These are phyloP conservation scores for Caenorhabditis sp. DNA, from an alignment of 2,888 invertebrate genomes.

Conservation along the genomic window DNA sequence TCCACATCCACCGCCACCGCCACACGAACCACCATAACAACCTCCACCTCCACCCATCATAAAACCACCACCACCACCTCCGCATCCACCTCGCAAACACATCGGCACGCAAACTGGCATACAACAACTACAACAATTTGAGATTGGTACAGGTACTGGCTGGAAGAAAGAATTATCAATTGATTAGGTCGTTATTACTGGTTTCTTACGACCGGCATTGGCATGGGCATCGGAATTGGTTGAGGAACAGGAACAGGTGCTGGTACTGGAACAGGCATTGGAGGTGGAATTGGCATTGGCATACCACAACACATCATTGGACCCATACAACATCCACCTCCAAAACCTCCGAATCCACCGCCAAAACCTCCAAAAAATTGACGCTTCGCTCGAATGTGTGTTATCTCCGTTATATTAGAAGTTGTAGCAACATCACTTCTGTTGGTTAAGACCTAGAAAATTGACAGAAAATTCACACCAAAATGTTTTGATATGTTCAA, in stretches of 20 bases:
- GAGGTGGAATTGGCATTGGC: slow-evolving; percentile 31
- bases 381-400: slow-evolving; percentile 44
- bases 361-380: slow-evolving; percentile 28
- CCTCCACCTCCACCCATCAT: slow-evolving; percentile 24
- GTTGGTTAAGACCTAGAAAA: slow-evolving; percentile 5
- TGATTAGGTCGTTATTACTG: too few relatives aligned
- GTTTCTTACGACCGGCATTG: slow-evolving; percentile 24
- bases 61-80: slow-evolving; percentile 12
- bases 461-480: too few relatives aligned
- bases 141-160: slow-evolving; percentile 42
- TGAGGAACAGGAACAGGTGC: slow-evolving; percentile 39
- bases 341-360: slow-evolving; percentile 28
- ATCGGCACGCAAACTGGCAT: slow-evolving; percentile 60
- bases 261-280: slow-evolving; percentile 42
- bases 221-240: slow-evolving; percentile 35
- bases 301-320: slow-evolving; percentile 47
- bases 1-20: slow-evolving; percentile 21
- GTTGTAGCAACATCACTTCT: slow-evolving; percentile 8
- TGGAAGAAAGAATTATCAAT: slow-evolving; percentile 10
- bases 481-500: too few relatives aligned
- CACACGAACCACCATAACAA: slow-evolving; percentile 29
- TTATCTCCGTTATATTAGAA: background rate
- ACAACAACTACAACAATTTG: slow-evolving; percentile 56
- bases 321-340: slow-evolving; percentile 44
- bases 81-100: slow-evolving; percentile 49